Base-by-base conservation (phyloP, 2,888 invertebrate species). In the Anthrax anthrax region DNA sequence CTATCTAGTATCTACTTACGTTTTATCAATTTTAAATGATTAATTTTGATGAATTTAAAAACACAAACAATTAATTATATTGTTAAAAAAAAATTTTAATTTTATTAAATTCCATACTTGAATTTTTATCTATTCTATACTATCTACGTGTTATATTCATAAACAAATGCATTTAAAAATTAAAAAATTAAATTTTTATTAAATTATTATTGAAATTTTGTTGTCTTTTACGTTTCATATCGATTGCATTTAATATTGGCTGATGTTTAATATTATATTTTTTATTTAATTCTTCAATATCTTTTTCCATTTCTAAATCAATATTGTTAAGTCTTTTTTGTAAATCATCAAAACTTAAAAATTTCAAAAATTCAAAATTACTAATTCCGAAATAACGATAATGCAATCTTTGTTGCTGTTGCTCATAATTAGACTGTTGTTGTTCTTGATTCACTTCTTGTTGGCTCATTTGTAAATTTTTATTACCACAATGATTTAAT, bases 181-280 rank as follows among this genome's bases (percentile, higher is more conserved):
- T 8, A 23, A 23, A 23, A 23, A 23, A 23, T 32, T 49, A 53
- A 39, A 53, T 53, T 47, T 53, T 53, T 19, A 53, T 53, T 23
- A 53, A 44, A 53, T 53, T 53, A 50, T 53, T 53, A 47, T 53
- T 51, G 34, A 53, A 47, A 40, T 92, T 91, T 70, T 90, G 90
- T 67, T 91, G 90, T 46, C 89, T 76, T 69, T 88, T 89, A 58
- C 90, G 80, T 71, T 94, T 95, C 59, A 85, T 83, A 67, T 91
- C 87, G 73, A 96, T 94, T 60, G 95, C 95, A 72, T 95, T 94
- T 58, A 92, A 75, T 60, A 96, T 95, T 54, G 94, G 95, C 64
- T 94, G 90, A 44, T 94, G 74, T 71, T 96, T 96, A 54, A 86
- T 83, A 67, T 88, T 86, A 74, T 92, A 94, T 58, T 89, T 77